Base-by-base conservation (phyloP, 64 coral and sea anemone species). In the Acropora yongei region DNA sequence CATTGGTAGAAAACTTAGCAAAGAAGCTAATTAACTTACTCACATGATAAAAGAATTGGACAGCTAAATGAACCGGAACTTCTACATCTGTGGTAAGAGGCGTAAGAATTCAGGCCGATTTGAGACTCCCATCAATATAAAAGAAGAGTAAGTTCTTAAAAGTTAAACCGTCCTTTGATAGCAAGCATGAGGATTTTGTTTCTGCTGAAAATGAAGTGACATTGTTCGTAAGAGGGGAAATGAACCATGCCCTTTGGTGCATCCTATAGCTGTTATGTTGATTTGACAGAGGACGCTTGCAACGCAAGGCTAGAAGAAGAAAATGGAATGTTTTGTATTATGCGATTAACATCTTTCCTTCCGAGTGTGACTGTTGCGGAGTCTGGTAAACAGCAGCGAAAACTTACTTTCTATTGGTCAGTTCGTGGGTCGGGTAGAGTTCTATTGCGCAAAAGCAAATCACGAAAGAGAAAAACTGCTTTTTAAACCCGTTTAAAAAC, bases 31-130 rank as follows among this genome's bases (percentile, higher is more conserved):
- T 41, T 43, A 61, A 75, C n/a, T 87, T 43, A 39, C 44, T 10
- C 20, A 87, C 46, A 75, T 80, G n/a, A n/a, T n/a, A 11, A 86
- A 87, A 49, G 91, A 93, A 68, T 66, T 87, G 11, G 48, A 1
- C 14, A 87, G 91, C 20, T 93, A 69, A 60, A 68, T 13, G 44
- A 84, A 93, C 47, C 30, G 74, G 17, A 93, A 93, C 40, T 93
- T 93, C 39, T 87, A 93, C 48, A 78, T 93, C 58, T 65, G 74
- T 74, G 83, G 83, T 0, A n/a, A 45, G n/a, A 72, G 55, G 79
- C 50, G 14, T 44, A 4, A 6, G 18, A 72, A 71, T 1, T 1
- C 30, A 42, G 6, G 40, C 65, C 18, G 9, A 71, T 4, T 2
- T 39, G 1, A 69, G 72, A 65, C 47, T 3, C 9, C 8, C 16